A percentile compares a stretch with the other conserved stretches of the same genome.
Conservation (phyloP, 2,888 invertebrate genomes). For the Exocentrus adspersus region DNA sequence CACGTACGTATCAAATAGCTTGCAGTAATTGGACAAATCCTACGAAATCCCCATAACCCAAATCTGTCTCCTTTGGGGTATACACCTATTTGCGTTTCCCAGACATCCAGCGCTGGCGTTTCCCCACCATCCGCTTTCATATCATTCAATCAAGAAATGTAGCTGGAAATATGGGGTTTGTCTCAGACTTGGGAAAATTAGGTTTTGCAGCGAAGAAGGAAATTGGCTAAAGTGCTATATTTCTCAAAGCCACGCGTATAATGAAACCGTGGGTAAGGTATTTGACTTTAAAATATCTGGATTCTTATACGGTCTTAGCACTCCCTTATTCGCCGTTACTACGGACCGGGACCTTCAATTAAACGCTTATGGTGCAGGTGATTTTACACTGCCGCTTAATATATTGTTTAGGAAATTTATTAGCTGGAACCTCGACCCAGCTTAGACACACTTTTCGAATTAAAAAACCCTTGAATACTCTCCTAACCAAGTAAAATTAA, state of each 20-base stretch:
- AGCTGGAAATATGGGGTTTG: slow-evolving; percentile 61
- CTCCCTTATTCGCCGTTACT: slow-evolving; percentile 43
- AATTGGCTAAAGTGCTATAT: slow-evolving; percentile 60
- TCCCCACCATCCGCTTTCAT: slow-evolving; percentile 44
- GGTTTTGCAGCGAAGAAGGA: slow-evolving; percentile 57
- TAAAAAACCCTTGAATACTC: no score
- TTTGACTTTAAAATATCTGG: slow-evolving; percentile 61
- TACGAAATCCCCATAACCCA: slow-evolving; percentile 31
- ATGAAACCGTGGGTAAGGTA: slow-evolving; percentile 59
- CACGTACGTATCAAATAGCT: slow-evolving; percentile 28
- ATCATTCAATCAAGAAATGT: slow-evolving; percentile 62
- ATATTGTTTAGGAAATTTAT: slow-evolving; percentile 44
- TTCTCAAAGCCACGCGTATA: slow-evolving; percentile 59
- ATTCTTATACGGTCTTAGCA: slow-evolving; percentile 54
- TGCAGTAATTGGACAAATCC: slow-evolving; percentile 37
- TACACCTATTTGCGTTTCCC: slow-evolving; percentile 22
- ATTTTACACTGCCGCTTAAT: slow-evolving; percentile 41
- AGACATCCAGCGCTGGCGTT: slow-evolving; percentile 17
- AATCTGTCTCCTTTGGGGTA: slow-evolving; percentile 29
- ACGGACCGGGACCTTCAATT: slow-evolving; percentile 42
- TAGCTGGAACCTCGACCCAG: slow-evolving; percentile 2
- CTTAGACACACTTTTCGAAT: not conserved
- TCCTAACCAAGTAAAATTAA: no score
- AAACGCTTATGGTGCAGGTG: slow-evolving; percentile 39
- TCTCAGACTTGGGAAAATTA: slow-evolving; percentile 60